These are phyloP conservation scores for Euthynnus affinis DNA, from an alignment of 2,797 vertebrate species.

Conservation along the genomic window DNA sequence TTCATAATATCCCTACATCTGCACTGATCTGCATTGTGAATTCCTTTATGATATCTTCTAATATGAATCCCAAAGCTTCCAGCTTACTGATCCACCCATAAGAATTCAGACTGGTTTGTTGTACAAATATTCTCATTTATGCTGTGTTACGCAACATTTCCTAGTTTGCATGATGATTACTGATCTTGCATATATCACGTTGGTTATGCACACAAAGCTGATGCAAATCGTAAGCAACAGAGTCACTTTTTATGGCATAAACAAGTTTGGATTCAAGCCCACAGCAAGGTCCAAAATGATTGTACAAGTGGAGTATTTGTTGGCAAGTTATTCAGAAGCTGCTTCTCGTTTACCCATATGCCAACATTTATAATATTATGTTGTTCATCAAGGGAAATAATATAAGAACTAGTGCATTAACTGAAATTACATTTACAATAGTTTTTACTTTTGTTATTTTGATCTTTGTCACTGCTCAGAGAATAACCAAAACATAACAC, in stretches of 20 bases:
- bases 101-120: conserved; percentile 26
- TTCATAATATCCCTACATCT: conserved; percentile 4
- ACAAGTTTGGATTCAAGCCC: conserved; percentile 2
- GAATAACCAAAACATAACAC: not conserved
- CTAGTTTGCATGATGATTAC: conserved; percentile 34
- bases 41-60: conserved; percentile 11
- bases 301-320: not conserved
- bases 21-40: conserved; percentile 25
- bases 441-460: not conserved
- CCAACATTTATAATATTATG: not conserved
- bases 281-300: conserved; percentile 3
- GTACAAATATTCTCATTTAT: conserved; percentile 35
- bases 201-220: conserved; percentile 36
- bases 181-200: conserved; percentile 20
- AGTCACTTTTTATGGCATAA: conserved; percentile 12
- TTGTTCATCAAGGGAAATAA: too few species aligned
- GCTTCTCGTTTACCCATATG: not conserved
- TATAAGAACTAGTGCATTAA: not conserved
- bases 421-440: not conserved
- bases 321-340: conserved; percentile 1
- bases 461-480: not conserved
- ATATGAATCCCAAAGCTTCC: conserved; percentile 9
- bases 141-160: conserved; percentile 12
- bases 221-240: conserved; percentile 48
- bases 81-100: conserved; percentile 11